Evolutionary conservation across 1,140 invertebrate species (phyloP), one percentile per base, ranked within the genome.

Genomic region (Drosophila lowei): DNA sequence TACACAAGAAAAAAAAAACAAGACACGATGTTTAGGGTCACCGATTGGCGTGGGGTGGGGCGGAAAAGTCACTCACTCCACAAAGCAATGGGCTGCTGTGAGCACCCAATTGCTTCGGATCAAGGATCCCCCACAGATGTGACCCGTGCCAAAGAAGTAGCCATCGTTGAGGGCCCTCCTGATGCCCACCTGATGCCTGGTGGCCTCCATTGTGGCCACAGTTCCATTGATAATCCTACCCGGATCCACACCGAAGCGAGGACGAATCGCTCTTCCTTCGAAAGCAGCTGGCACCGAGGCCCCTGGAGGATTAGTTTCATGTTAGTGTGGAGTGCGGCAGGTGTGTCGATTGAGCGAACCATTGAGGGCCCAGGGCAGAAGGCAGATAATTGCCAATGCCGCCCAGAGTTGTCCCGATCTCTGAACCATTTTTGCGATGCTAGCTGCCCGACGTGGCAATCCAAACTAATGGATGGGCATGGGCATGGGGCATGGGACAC

Each of bases 1-100:
- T 15, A 34, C 13, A 30, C 16, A 25, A 1, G 0, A 15, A 7
- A 11, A 8, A 8, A 1, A 21, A 18, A 28, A 18, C 13, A 30
- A 8, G 8, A 30, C 3, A 3, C 8, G 30, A 0, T 2, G 7
- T 5, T 25, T 25, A 2, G 8, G 8, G 8, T 25, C 23, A 5
- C 23, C 23, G 5, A 25, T 5, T 30, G 28, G 2, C 2, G 28
- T 3, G 2, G 8, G 8, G 5, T 28, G 5, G 38, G 21, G 15
- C 2, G 23, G n/a, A 6, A 16, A 21, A 3, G 0, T 0, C 1
- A 84, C 89, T 88, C 60, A 91, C 90, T 91, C 72, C 23, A 88
- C 75, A 72, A 93, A 91, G 25, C 93, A 93, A 77, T 93, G 90
- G 30, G 92, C 92, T 9, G 93, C 93, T 16, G 90, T 89, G 0